phyloP scores from a whole-genome alignment of 64 coral and sea anemone genomes.

The Exaiptasia diaphana region DNA sequence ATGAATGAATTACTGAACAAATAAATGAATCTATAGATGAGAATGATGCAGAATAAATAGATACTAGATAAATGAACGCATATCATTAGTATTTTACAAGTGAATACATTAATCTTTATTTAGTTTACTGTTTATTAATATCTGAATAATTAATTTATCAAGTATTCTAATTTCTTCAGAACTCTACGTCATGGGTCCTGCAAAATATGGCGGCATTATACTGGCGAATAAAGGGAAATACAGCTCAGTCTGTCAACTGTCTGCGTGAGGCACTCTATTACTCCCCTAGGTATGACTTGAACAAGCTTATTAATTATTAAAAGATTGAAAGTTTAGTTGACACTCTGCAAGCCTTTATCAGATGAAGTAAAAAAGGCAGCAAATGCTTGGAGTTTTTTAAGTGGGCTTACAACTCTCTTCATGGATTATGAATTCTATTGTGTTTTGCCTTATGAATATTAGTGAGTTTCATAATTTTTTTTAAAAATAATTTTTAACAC shows the following conservation, averaged over 20 bases:
- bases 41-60: no score
- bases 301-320: not conserved
- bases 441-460: no score
- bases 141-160: no score
- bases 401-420: not conserved
- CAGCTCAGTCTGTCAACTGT: constrained; percentile 33
- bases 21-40: no score
- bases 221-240: constrained; percentile 54
- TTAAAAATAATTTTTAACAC: no score
- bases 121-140: no score
- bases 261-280: constrained; percentile 45
- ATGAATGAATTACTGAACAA: no score
- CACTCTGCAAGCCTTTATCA: not conserved
- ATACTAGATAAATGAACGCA: no score
- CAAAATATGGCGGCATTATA: constrained; percentile 58
- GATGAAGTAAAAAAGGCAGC: not conserved
- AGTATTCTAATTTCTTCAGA: no score
- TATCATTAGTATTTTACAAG: no score
- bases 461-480: no score
- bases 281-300: constrained; percentile 30
- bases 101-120: no score
- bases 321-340: not conserved
- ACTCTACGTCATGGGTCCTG: constrained; percentile 50
- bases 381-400: not conserved
- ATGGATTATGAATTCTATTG: not conserved